These are phyloP conservation scores for Drosophila maculinotata DNA, from an alignment of 2,888 invertebrate species.

Conservation along the genomic window DNA sequence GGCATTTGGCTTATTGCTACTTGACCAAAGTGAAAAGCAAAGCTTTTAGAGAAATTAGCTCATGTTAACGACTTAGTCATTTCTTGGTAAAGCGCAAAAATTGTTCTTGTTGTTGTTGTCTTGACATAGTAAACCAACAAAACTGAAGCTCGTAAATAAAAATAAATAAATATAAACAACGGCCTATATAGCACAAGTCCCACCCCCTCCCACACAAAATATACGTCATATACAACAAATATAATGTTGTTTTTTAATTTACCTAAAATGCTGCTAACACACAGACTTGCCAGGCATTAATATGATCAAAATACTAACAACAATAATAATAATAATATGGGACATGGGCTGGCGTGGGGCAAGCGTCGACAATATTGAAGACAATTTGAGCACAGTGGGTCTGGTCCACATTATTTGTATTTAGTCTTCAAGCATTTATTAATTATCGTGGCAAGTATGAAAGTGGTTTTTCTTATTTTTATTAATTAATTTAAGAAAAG, in stretches of 20 bases:
- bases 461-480: too few relatives aligned
- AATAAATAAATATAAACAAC: slow-evolving; percentile 31
- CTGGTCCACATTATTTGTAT: too few relatives aligned
- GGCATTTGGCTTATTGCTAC: slow-evolving; percentile 67
- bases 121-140: slow-evolving; percentile 17
- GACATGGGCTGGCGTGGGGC: slow-evolving; percentile 5
- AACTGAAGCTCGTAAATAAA: slow-evolving; percentile 12
- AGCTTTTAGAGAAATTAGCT: slow-evolving; percentile 61
- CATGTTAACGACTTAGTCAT: slow-evolving; percentile 4
- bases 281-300: slow-evolving; percentile 23
- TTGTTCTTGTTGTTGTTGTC: slow-evolving; percentile 19
- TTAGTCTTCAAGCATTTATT: too few relatives aligned
- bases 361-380: slow-evolving; percentile 4
- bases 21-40: slow-evolving; percentile 24
- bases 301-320: slow-evolving; percentile 40
- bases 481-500: too few relatives aligned
- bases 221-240: slow-evolving; percentile 28
- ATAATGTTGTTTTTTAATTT: slow-evolving; percentile 77
- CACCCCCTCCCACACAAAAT: slow-evolving; percentile 1
- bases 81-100: slow-evolving; percentile 3
- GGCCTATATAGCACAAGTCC: not conserved
- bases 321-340: slow-evolving; percentile 42
- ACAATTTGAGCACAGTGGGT: slow-evolving; percentile 33
- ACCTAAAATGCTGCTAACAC: slow-evolving; percentile 63
- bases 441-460: too few relatives aligned